Conservation (phyloP, 2,797 vertebrate genomes). For the Tenualosa thibaudeaui region DNA sequence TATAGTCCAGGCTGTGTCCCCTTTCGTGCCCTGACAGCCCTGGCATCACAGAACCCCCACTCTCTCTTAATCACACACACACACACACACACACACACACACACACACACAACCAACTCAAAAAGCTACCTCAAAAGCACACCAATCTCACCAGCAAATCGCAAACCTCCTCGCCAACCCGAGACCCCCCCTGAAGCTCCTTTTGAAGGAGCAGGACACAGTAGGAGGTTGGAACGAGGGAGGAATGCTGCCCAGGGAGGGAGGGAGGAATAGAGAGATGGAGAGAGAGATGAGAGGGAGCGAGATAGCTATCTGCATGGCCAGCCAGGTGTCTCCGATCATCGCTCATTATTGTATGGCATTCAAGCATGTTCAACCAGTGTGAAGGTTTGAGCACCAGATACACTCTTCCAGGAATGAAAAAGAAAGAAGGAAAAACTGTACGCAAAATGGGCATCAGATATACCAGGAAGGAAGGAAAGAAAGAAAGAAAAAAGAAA, state of each 20-base stretch:
- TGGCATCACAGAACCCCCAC: neutral
- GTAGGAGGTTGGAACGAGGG: neutral
- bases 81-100: too few relatives aligned
- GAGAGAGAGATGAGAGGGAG: neutral
- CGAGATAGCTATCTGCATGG: constrained; percentile 7
- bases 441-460: neutral
- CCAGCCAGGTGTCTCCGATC: constrained; percentile 13
- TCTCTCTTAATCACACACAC: too few relatives aligned
- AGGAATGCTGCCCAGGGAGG: neutral
- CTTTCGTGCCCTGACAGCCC: neutral
- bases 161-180: neutral
- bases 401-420: neutral
- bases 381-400: neutral
- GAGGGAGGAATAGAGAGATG: neutral
- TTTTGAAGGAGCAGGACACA: neutral
- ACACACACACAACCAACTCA: neutral
- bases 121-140: neutral
- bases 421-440: neutral
- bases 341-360: neutral
- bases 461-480: neutral
- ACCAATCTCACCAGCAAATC: neutral
- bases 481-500: too few relatives aligned
- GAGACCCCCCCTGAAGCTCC: neutral
- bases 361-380: neutral
- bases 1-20: neutral